phyloP scores from a whole-genome alignment of 1,140 invertebrate species.

The Scaptomyza montana region DNA sequence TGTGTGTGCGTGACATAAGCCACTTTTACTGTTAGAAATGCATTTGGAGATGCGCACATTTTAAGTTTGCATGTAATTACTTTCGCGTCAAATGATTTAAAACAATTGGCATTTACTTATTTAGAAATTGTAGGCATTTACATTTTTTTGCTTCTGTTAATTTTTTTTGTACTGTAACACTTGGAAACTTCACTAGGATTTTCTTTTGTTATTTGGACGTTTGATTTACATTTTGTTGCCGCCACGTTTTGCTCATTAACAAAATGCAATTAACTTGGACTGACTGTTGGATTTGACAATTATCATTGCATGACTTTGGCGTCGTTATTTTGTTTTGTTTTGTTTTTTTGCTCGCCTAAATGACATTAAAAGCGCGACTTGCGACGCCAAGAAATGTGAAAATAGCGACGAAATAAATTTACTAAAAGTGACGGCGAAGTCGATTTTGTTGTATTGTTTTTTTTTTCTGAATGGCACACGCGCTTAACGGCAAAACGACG shows the following conservation, averaged over 20 bases:
- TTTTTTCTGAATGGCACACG: slow-evolving; percentile 26
- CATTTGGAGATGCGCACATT: slow-evolving; percentile 54
- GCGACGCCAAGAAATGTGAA: slow-evolving; percentile 42
- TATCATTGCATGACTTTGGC: slow-evolving; percentile 68
- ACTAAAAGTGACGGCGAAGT: slow-evolving; percentile 8
- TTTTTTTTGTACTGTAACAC: slow-evolving; percentile 6
- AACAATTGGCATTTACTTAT: slow-evolving; percentile 34
- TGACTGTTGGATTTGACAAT: slow-evolving; percentile 47
- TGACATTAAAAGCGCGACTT: slow-evolving; percentile 37
- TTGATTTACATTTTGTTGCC: slow-evolving; percentile 76
- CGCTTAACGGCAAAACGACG: slow-evolving; percentile 20
- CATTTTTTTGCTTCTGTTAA: slow-evolving; percentile 50
- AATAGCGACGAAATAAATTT: slow-evolving; percentile 25
- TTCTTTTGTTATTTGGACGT: slow-evolving; percentile 27
- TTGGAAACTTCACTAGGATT: slow-evolving; percentile 52
- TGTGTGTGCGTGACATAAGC: slow-evolving; percentile 72
- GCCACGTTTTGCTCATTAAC: slow-evolving; percentile 72
- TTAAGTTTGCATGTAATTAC: slow-evolving; percentile 26
- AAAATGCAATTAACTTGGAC: slow-evolving; percentile 50
- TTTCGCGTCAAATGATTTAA: slow-evolving; percentile 56
- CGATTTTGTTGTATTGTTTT: slow-evolving; percentile 15
- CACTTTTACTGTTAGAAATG: slow-evolving; percentile 82
- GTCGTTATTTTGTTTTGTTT: slow-evolving; percentile 11
- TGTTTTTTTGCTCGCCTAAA: slow-evolving; percentile 32
- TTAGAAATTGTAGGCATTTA: slow-evolving; percentile 46